Percentiles rank a stretch among this genome's conserved stretches.
These are phyloP conservation scores for Brachyalestes nurse DNA, from an alignment of 2,797 vertebrate genomes.

Conservation along the genomic window DNA sequence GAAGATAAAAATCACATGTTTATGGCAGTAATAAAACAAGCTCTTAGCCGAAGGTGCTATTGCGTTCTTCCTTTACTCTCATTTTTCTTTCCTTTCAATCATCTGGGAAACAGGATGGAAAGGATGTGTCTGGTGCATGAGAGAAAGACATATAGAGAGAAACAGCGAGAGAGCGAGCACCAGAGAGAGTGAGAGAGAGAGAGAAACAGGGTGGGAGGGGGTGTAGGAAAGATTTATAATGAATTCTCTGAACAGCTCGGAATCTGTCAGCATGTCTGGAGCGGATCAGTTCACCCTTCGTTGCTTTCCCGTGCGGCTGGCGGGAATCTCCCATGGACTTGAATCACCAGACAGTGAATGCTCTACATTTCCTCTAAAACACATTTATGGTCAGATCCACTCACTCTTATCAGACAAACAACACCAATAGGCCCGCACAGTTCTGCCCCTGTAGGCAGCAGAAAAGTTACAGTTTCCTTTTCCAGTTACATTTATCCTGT, in stretches of 20 bases:
- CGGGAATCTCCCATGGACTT: neutral
- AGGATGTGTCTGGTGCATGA: slow-evolving; percentile 37
- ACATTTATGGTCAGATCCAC: neutral
- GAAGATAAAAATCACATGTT: slow-evolving; percentile 28
- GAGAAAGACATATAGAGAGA: slow-evolving; percentile 14
- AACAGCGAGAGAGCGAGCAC: neutral
- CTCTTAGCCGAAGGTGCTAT: slow-evolving; percentile 1
- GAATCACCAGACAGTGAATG: neutral
- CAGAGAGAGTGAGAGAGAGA: neutral
- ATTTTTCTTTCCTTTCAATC: slow-evolving; percentile 39
- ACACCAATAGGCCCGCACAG: neutral
- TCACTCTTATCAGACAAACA: neutral
- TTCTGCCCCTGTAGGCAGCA: too few relatives aligned
- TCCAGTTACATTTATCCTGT: too few relatives aligned
- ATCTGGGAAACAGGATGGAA: slow-evolving; percentile 45
- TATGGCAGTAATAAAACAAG: slow-evolving; percentile 32
- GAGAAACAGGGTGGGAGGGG: neutral
- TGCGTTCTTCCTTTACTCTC: slow-evolving; percentile 16
- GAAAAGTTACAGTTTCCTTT: too few relatives aligned
- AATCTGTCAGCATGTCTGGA: slow-evolving; percentile 41
- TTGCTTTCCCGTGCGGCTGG: slow-evolving; percentile 14
- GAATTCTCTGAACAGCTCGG: slow-evolving; percentile 18
- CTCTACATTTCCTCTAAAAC: slow-evolving; percentile 11
- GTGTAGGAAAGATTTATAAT: slow-evolving; percentile 34
- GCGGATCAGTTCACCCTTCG: slow-evolving; percentile 13